These are phyloP conservation scores for Zaprionus davidi DNA, from an alignment of 1,140 invertebrate species.

Conservation along the genomic window DNA sequence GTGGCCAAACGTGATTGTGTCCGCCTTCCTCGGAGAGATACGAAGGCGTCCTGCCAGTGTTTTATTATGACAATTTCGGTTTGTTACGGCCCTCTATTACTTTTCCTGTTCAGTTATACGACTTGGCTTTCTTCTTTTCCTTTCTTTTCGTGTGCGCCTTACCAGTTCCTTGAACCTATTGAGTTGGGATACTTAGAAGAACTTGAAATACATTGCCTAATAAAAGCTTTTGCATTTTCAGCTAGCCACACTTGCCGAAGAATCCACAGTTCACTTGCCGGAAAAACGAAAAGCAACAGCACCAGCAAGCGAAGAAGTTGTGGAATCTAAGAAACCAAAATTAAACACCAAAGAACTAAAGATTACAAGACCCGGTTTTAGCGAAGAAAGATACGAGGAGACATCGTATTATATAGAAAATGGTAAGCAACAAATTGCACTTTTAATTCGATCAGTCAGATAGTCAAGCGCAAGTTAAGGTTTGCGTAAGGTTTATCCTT, in stretches of 20 bases:
- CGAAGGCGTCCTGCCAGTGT: constrained; percentile 40
- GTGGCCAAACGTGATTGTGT: constrained; percentile 46
- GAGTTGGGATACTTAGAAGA: constrained; percentile 10
- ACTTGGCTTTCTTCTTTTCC: constrained; percentile 16
- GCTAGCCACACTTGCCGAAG: constrained; percentile 15
- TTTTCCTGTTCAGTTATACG: constrained; percentile 43
- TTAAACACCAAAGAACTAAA: constrained; percentile 95
- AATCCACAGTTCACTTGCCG: not conserved
- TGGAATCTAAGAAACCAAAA: constrained; percentile 88
- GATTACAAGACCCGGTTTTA: constrained; percentile 95
- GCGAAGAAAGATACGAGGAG: constrained; percentile 96
- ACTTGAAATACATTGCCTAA: constrained; percentile 9
- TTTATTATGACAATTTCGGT: constrained; percentile 58
- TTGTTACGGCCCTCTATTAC: constrained; percentile 53
- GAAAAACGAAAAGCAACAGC: constrained; percentile 56
- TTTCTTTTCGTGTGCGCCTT: constrained; percentile 15
- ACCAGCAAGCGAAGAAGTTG: not conserved
- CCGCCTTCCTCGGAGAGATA: constrained; percentile 41
- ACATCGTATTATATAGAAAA: constrained; percentile 98
- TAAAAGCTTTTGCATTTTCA: constrained; percentile 4
- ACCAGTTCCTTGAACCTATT: constrained; percentile 25
- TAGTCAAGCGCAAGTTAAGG: constrained; percentile 86
- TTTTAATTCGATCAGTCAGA: constrained; percentile 13
- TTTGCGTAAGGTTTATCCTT: constrained; percentile 98
- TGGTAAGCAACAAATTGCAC: constrained; percentile 87